Base-by-base conservation (phyloP, 2,113 vertebrate species). In the Oryzias celebensis region DNA sequence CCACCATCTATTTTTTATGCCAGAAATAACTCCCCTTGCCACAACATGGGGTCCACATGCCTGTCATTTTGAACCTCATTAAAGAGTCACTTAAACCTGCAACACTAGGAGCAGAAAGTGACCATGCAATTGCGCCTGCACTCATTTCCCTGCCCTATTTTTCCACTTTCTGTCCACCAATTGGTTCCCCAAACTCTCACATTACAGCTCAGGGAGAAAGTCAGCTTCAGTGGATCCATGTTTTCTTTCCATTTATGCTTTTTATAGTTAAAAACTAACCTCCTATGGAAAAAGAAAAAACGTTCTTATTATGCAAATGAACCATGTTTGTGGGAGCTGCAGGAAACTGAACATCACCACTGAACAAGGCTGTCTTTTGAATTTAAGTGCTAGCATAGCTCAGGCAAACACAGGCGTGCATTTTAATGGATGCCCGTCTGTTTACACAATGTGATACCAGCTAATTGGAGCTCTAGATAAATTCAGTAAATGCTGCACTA, bases 41-140 rank as follows among this genome's bases (percentile, higher is more conserved):
- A 66, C 82, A 81, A 88, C 89, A 90, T 80, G 84, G 85, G 84
- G 82, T 81, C 71, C 57, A 62, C 81, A 85, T 90, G 86, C 85
- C 85, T 85, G 84, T 85, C 89, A 87, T 88, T 87, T 87, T 85
- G 83, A 90, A 88, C 84, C 83, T 90, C 85, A 88, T 90, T 89
- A 91, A 86, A 85, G 85, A 86, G 86, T 84, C 83, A 86, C 84
- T 88, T 86, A 88, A 88, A 83, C 78, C 67, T 41, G 86, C 81
- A 91, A 86, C 85, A 78, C 72, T 54, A 83, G 83, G 77, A 85
- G 75, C 75, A 44, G 65, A 75, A 77, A 73, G 80, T 73, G 81
- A 81, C 73, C 65, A 64, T 49, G 23, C 58, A 15, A 64, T 54
- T 41, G 64, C 56, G 74, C 68, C 50, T 14, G 26, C 23, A 42